phyloP scores from a whole-genome alignment of 1,140 invertebrate species.

The Lepidurus apus region DNA sequence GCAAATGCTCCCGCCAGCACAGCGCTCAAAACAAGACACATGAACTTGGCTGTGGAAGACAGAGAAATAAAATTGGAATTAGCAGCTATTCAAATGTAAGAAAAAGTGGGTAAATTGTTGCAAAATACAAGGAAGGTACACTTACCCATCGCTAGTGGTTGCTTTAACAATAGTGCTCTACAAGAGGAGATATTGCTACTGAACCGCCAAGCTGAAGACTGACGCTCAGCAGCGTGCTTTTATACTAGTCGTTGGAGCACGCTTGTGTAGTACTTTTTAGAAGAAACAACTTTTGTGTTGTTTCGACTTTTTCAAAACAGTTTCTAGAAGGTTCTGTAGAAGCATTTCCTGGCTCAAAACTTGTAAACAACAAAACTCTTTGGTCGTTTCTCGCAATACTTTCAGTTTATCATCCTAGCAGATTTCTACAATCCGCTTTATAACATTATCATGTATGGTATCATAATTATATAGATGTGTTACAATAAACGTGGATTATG shows the following conservation, averaged over 20 bases:
- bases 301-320: no score
- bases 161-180: not conserved
- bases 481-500: no score
- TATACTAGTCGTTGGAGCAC: not conserved
- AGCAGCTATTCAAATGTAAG: not conserved
- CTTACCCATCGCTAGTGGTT: constrained; percentile 3
- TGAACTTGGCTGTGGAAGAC: not conserved
- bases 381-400: no score
- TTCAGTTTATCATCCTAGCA: no score
- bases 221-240: not conserved
- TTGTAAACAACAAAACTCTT: no score
- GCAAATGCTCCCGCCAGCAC: not conserved
- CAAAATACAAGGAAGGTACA: not conserved
- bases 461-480: no score
- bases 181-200: constrained; percentile 4
- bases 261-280: not conserved
- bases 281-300: not conserved
- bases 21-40: not conserved
- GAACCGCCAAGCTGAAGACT: not conserved
- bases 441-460: no score
- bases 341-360: no score
- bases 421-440: no score
- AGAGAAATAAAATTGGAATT: not conserved
- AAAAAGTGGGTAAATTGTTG: not conserved
- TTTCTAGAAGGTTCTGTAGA: no score